Percentiles rank a stretch among this genome's conserved stretches.
Conservation (phyloP, 1,140 invertebrate genomes). For the Leptonema lineaticorne region DNA sequence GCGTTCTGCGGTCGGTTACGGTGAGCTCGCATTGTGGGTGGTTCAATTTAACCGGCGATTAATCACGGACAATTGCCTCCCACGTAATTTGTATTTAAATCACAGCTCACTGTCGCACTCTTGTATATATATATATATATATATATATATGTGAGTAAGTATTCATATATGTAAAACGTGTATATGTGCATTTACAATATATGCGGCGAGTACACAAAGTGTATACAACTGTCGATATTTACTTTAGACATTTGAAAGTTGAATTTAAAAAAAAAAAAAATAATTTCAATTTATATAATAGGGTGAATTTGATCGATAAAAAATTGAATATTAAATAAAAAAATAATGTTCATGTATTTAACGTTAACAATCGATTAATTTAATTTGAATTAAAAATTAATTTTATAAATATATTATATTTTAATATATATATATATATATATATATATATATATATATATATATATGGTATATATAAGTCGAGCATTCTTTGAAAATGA, state of each 20-base stretch:
- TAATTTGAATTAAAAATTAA: not conserved
- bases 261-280: not conserved
- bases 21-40: slow-evolving; percentile 7
- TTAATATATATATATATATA: not conserved
- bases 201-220: too few species aligned
- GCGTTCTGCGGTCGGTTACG: not conserved
- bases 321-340: not conserved
- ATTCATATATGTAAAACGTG: too few species aligned
- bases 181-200: too few species aligned
- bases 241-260: too few species aligned
- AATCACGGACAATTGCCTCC: slow-evolving; percentile 10
- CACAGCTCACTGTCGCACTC: not conserved
- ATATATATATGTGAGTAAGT: not conserved
- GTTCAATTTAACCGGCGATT: slow-evolving; percentile 12
- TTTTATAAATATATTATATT: not conserved
- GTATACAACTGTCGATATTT: too few species aligned
- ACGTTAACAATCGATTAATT: too few species aligned
- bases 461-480: not conserved
- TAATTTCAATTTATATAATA: too few species aligned
- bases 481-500: too few species aligned
- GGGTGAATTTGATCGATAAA: not conserved
- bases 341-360: too few species aligned
- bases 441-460: slow-evolving; percentile 1
- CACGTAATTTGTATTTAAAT: slow-evolving; percentile 9
- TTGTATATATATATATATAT: not conserved